These are phyloP conservation scores for Campoletis raptor DNA, from an alignment of 2,888 invertebrate species.

Conservation along the genomic window DNA sequence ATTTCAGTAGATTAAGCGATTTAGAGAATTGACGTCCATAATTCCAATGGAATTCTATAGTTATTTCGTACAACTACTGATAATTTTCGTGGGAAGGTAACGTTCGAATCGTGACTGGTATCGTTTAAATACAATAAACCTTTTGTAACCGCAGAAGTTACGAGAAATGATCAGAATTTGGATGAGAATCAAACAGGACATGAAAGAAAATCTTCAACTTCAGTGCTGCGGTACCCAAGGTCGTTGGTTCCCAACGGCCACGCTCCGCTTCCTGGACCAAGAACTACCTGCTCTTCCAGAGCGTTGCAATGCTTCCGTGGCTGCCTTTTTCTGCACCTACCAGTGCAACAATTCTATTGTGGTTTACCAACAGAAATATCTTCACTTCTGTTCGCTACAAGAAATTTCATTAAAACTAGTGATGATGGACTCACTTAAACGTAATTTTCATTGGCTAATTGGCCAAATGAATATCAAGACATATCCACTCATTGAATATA, in stretches of 20 bases:
- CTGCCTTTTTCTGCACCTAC: conserved; percentile 33
- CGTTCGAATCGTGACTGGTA: background rate
- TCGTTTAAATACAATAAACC: background rate
- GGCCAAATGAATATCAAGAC: background rate
- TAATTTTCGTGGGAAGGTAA: background rate
- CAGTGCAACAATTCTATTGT: conserved; percentile 20
- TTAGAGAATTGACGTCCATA: background rate
- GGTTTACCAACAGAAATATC: conserved; percentile 33
- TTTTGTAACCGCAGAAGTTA: conserved; percentile 26
- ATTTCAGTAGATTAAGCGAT: background rate
- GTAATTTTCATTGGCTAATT: conserved; percentile 2
- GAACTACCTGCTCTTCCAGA: conserved; percentile 60
- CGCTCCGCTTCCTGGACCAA: conserved; percentile 71
- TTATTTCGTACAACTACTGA: background rate
- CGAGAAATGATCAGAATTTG: conserved; percentile 14
- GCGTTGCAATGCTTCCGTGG: conserved; percentile 65
- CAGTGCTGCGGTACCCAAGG: conserved; percentile 59
- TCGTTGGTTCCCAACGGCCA: conserved; percentile 69
- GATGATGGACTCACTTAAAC: background rate
- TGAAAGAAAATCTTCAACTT: conserved; percentile 21
- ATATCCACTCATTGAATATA: background rate
- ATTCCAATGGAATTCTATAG: background rate
- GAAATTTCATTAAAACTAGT: conserved; percentile 1
- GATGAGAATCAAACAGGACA: conserved; percentile 47
- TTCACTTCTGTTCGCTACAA: background rate